Evolutionary conservation across 2,888 invertebrate genomes (phyloP).

Genomic region (Pseudoips prasinana): DNA sequence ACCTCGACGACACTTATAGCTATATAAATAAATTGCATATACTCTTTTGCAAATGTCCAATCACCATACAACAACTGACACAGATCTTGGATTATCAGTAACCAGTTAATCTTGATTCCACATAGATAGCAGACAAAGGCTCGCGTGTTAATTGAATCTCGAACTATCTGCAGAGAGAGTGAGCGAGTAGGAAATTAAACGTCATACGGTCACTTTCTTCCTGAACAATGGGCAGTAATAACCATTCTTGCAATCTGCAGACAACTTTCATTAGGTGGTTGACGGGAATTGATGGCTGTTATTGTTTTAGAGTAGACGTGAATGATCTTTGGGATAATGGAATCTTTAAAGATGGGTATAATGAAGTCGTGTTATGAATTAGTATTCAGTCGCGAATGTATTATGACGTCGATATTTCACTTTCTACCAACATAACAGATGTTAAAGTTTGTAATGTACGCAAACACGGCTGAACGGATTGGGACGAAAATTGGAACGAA

Average conservation of each 20-base stretch:
- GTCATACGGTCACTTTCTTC: constrained; percentile 73
- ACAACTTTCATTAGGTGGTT: constrained; percentile 7
- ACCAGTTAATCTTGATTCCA: constrained; percentile 28
- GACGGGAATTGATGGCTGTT: constrained; percentile 1
- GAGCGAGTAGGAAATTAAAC: constrained; percentile 71
- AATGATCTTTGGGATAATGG: too few relatives aligned
- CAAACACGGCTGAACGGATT: too few relatives aligned
- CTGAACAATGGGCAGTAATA: constrained; percentile 53
- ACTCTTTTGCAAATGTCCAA: too few relatives aligned
- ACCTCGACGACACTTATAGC: too few relatives aligned
- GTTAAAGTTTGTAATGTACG: too few relatives aligned
- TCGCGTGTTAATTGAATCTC: constrained; percentile 59
- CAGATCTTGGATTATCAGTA: not conserved
- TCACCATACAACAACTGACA: not conserved
- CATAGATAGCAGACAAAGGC: constrained; percentile 34
- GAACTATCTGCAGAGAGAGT: constrained; percentile 54
- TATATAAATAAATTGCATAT: too few relatives aligned
- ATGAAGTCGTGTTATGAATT: too few relatives aligned
- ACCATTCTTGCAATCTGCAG: constrained; percentile 28
- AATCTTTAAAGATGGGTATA: too few relatives aligned
- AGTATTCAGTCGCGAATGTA: too few relatives aligned
- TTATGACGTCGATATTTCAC: too few relatives aligned
- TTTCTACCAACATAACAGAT: too few relatives aligned
- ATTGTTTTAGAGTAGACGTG: not conserved
- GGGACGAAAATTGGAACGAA: too few relatives aligned